phyloP scores from a whole-genome alignment of 2,797 vertebrate species.

The Acestrorhynchus altus region DNA sequence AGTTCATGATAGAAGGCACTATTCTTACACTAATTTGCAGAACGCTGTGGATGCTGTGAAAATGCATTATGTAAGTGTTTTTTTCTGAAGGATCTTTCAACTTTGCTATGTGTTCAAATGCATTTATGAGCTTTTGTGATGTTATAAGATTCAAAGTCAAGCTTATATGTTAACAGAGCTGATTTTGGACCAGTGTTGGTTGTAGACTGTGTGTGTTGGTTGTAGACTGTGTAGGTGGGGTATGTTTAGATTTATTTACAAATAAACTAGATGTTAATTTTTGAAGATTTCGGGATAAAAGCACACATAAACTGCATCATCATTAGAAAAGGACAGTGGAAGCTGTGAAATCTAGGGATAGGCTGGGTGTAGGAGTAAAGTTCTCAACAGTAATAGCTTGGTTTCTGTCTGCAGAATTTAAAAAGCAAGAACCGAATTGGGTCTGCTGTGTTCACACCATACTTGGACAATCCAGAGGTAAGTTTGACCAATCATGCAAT shows the following conservation, averaged over 20 bases:
- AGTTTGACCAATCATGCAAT: conserved; percentile 21
- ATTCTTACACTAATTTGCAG: fast-evolving
- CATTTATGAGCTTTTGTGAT: background rate
- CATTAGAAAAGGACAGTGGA: background rate
- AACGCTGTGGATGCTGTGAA: background rate
- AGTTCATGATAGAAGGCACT: background rate
- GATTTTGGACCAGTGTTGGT: background rate
- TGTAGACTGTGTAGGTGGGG: no score
- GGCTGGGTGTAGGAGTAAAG: background rate
- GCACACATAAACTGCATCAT: background rate
- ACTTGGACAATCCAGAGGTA: conserved; percentile 43
- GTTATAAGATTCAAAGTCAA: background rate
- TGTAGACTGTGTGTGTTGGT: no score
- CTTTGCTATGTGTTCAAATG: background rate
- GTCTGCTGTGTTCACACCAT: conserved; percentile 36
- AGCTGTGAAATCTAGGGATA: background rate
- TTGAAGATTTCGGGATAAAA: no score
- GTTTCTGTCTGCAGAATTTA: conserved; percentile 28
- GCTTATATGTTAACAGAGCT: background rate
- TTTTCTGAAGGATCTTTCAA: background rate
- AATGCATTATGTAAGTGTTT: conserved; percentile 47
- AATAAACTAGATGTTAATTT: no score
- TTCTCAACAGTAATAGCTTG: background rate
- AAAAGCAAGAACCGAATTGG: conserved; percentile 20
- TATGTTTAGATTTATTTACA: no score